These are phyloP conservation scores for Adineta ricciae DNA, from an alignment of 2,888 invertebrate species.

Conservation along the genomic window DNA sequence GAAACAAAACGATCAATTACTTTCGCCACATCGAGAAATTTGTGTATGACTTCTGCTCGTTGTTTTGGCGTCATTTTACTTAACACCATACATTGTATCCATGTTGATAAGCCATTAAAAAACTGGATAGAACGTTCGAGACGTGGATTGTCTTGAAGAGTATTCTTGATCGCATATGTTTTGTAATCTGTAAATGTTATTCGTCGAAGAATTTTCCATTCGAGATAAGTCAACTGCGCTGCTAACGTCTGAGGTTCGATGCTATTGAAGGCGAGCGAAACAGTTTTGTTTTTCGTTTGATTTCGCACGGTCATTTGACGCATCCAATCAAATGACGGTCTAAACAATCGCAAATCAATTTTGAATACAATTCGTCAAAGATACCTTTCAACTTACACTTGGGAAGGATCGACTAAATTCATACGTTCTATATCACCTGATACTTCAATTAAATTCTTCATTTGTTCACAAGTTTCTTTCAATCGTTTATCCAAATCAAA, in stretches of 20 bases:
- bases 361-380: not conserved
- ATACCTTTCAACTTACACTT: not conserved
- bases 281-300: slow-evolving; percentile 41
- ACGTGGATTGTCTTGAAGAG: slow-evolving; percentile 52
- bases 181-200: slow-evolving; percentile 56
- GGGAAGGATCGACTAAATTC: slow-evolving; percentile 1
- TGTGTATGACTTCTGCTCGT: slow-evolving; percentile 55
- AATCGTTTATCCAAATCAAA: slow-evolving; percentile 54
- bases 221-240: slow-evolving; percentile 55
- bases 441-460: slow-evolving; percentile 46
- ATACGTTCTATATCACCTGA: slow-evolving; percentile 40
- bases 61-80: slow-evolving; percentile 55
- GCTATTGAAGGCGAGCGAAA: slow-evolving; percentile 55
- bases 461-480: slow-evolving; percentile 46
- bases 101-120: slow-evolving; percentile 56
- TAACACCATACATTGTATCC: slow-evolving; percentile 58
- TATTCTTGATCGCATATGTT: slow-evolving; percentile 53
- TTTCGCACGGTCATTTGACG: slow-evolving; percentile 54
- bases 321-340: slow-evolving; percentile 56
- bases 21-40: slow-evolving; percentile 55
- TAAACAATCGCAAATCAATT: slow-evolving; percentile 37
- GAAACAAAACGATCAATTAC: slow-evolving; percentile 39
- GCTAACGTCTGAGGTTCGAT: slow-evolving; percentile 55
- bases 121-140: slow-evolving; percentile 55
- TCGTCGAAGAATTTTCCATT: slow-evolving; percentile 55